phyloP scores from a whole-genome alignment of 1,140 invertebrate species.

The Drosophila equinoxialis region DNA sequence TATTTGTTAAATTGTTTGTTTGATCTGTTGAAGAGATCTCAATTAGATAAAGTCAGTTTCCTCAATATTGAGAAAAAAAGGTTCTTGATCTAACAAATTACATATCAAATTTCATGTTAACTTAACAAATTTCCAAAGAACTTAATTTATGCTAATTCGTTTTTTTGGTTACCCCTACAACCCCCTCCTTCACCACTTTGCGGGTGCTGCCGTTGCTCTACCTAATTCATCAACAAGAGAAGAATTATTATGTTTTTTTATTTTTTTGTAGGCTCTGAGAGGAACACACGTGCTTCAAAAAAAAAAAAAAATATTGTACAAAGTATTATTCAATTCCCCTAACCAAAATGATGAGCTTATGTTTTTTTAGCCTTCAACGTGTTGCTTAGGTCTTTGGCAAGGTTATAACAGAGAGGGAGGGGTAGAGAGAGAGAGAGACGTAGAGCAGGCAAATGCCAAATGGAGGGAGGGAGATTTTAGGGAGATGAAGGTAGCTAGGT shows the following conservation, averaged over 20 bases:
- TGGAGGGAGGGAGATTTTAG: neutral
- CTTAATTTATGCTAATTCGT: conserved; percentile 54
- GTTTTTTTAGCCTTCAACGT: conserved; percentile 22
- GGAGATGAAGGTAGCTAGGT: neutral
- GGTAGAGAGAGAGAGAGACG: conserved; percentile 10
- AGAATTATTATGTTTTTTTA: too few species aligned
- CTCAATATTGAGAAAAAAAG: conserved; percentile 7
- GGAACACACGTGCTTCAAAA: conserved; percentile 30
- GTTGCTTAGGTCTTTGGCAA: conserved; percentile 20
- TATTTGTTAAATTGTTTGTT: conserved; percentile 13
- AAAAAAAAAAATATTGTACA: conserved; percentile 9
- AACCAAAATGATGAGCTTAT: conserved; percentile 47
- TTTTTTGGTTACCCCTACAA: neutral
- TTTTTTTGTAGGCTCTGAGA: neutral
- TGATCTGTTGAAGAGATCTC: conserved; percentile 60
- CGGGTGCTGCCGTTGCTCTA: conserved; percentile 9
- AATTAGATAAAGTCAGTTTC: conserved; percentile 51
- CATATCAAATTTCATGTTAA: conserved; percentile 45
- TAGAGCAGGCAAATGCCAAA: neutral
- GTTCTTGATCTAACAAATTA: conserved; percentile 38
- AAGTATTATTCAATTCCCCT: conserved; percentile 31
- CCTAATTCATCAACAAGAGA: conserved; percentile 42
- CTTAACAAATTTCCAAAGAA: conserved; percentile 28
- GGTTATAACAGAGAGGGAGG: conserved; percentile 11
- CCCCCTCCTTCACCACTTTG: neutral